Evolutionary conservation across 2,797 vertebrate species (phyloP), one percentile per base, ranked within the genome.

Genomic region (Acrossocheilus wenchowensis): DNA sequence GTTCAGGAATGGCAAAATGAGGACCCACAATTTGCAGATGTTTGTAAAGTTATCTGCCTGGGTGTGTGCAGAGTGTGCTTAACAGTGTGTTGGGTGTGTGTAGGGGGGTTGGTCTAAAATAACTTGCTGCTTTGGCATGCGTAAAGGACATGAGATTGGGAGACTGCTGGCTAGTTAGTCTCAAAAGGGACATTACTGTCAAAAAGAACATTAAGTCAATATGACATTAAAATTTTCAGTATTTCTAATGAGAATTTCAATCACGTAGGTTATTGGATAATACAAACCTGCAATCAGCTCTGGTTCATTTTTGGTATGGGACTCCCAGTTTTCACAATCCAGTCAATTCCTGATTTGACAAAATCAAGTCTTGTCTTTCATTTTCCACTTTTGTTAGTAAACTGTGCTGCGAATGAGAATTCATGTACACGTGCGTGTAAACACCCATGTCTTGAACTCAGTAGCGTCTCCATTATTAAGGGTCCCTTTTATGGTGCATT

Each of bases 21-120:
- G 92, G 91, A 94, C 94, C 93, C 94, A 95, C 95, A 96, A 95
- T 96, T 96, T 95, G 96, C 96, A 96, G 96, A 97, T 96, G 96
- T 96, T 95, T 94, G 92, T 92, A 93, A 68, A 73, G 90, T 94
- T 93, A 93, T 95, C 92, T 85, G 93, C 88, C 93, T 89, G 93
- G 92, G 94, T 92, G 94, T 96, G 94, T 93, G 94, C 94, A 92
- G 93, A 94, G 94, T 95, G 94, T 96, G 80, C 60, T 43, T 82
- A 73, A 77, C 72, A 60, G 80, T 80, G 85, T 78, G 80, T 14
- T 88, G 86, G 86, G 86, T 81, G 84, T 79, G 86, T 86, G 84
- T 68, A 43, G 34, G 79, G 52, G 77, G 73, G 79, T 83, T 64
- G 80, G 72, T 45, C 94, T 96, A 95, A 95, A 97, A 97, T 96